Percentiles rank a stretch among this genome's conserved stretches.
Conservation (phyloP, 2,797 vertebrate species). For the Enteromius unitaeniatus region DNA sequence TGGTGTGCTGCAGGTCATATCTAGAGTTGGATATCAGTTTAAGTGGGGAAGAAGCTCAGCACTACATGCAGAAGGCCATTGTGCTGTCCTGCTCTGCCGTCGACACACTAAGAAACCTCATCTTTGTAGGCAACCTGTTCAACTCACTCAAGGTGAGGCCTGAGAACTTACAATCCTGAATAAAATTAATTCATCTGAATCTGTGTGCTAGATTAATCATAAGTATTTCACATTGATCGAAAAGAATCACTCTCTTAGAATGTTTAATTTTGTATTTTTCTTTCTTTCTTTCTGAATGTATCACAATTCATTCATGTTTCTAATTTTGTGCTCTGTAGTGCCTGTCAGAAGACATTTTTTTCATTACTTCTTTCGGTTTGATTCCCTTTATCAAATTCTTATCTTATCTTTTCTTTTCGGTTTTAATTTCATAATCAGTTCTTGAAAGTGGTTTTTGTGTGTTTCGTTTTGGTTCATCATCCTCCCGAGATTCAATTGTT, state of each 20-base stretch:
- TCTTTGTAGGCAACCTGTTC: conserved; percentile 85
- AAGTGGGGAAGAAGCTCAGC: conserved; percentile 80
- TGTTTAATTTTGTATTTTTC: neutral
- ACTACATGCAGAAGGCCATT: conserved; percentile 76
- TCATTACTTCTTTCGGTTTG: neutral
- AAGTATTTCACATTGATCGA: neutral
- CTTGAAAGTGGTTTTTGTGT: neutral
- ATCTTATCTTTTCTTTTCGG: neutral
- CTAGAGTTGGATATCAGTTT: conserved; percentile 86
- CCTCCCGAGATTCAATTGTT: neutral
- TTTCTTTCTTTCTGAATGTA: neutral
- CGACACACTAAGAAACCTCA: conserved; percentile 81
- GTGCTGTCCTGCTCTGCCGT: conserved; percentile 71
- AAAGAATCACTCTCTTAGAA: neutral
- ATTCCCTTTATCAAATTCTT: neutral
- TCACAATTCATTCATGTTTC: conserved; percentile 35
- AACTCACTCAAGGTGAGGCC: conserved; percentile 87
- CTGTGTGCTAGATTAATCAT: neutral
- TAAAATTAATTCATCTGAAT: neutral
- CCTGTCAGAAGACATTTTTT: neutral
- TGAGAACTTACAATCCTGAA: neutral
- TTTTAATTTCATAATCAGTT: neutral
- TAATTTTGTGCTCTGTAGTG: neutral
- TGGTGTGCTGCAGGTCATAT: conserved; percentile 76
- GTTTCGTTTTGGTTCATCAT: neutral